phyloP scores from a whole-genome alignment of 2,797 vertebrate species.

The Valencia hispanica region DNA sequence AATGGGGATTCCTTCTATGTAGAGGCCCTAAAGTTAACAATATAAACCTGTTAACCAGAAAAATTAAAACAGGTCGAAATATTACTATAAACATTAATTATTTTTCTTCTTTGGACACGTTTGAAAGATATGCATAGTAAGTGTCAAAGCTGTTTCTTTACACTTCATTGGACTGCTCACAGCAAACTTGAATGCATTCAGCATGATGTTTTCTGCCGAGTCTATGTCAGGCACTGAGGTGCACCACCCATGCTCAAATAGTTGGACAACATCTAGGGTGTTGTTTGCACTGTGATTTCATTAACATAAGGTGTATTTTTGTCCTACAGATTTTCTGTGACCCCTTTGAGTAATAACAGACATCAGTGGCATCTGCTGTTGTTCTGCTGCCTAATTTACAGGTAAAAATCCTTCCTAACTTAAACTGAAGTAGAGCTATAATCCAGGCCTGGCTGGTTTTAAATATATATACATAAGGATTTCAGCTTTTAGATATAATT shows the following conservation, averaged over 20 bases:
- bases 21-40: background rate
- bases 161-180: background rate
- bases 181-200: background rate
- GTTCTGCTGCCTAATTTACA: background rate
- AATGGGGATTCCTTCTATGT: background rate
- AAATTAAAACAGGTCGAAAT: background rate
- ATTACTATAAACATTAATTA: background rate
- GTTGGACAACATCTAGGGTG: conserved; percentile 35
- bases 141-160: background rate
- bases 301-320: conserved; percentile 19
- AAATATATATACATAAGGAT: background rate
- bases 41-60: background rate
- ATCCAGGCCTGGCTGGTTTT: background rate
- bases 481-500: background rate
- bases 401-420: background rate
- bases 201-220: conserved; percentile 3
- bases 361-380: background rate
- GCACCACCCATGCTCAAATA: conserved; percentile 23
- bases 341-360: conserved; percentile 1
- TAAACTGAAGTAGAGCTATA: background rate
- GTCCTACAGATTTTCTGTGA: conserved; percentile 9
- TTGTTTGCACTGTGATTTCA: conserved; percentile 47
- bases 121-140: conserved; percentile 1
- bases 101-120: background rate
- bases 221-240: conserved; percentile 27